Percentiles rank a stretch among this genome's conserved stretches.
phyloP scores from a whole-genome alignment of 2,888 invertebrate genomes.

The Tachina fera region DNA sequence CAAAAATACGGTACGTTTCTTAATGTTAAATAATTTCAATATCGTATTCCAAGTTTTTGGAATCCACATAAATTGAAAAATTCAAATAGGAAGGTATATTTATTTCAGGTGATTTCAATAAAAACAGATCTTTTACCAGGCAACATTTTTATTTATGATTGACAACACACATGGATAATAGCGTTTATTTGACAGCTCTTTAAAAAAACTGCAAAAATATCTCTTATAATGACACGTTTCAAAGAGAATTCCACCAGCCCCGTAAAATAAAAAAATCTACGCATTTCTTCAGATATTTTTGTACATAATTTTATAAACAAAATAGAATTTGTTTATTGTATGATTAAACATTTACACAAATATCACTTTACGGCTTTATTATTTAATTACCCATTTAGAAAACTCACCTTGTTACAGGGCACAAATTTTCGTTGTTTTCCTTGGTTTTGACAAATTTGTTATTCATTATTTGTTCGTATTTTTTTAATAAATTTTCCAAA shows the following conservation, averaged over 20 bases:
- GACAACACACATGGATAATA: slow-evolving; percentile 28
- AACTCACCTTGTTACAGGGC: slow-evolving; percentile 79
- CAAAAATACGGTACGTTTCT: no score
- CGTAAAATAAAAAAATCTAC: slow-evolving; percentile 32
- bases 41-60: no score
- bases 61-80: no score
- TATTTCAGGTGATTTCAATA: no score
- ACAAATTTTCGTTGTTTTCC: slow-evolving; percentile 81
- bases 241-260: slow-evolving; percentile 20
- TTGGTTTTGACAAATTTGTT: slow-evolving; percentile 76
- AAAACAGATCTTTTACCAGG: neutral
- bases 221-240: slow-evolving; percentile 64
- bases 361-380: neutral
- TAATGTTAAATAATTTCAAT: no score
- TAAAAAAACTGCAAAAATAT: slow-evolving; percentile 1
- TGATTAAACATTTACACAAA: slow-evolving; percentile 8
- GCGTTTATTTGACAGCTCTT: slow-evolving; percentile 22
- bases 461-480: slow-evolving; percentile 77
- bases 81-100: no score
- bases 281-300: slow-evolving; percentile 34
- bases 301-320: neutral
- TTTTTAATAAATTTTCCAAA: slow-evolving; percentile 58
- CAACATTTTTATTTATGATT: neutral
- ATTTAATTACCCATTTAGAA: neutral
- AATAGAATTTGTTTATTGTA: neutral